Evolutionary conservation across 2,888 invertebrate genomes (phyloP).

Genomic region (Drosophila fulvimacula): DNA sequence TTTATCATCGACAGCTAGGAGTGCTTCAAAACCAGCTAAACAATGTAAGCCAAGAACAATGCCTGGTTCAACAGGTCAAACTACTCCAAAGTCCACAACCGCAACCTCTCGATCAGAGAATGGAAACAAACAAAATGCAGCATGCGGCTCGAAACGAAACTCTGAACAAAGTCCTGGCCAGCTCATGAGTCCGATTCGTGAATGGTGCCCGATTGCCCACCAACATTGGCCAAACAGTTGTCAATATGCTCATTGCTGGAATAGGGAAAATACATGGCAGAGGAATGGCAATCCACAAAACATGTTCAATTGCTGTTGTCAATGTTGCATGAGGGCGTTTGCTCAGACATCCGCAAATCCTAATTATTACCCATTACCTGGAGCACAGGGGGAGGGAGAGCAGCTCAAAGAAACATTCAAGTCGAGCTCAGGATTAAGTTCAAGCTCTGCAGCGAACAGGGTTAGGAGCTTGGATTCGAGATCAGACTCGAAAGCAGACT

Average conservation of each 20-base stretch:
- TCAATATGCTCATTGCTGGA: background rate
- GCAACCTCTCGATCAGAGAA: background rate
- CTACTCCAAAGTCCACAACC: background rate
- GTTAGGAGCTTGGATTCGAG: background rate
- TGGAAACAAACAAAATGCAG: too few species aligned
- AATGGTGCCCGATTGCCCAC: background rate
- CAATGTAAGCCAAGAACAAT: background rate
- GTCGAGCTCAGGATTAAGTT: background rate
- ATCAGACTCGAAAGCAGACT: background rate
- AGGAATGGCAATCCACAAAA: background rate
- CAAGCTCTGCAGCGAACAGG: slow-evolving; percentile 2
- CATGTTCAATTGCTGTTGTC: background rate
- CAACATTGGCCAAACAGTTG: too few species aligned
- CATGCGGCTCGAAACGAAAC: too few species aligned
- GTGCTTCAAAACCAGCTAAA: background rate
- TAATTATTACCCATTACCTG: too few species aligned
- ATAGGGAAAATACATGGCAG: too few species aligned
- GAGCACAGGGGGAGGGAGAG: background rate
- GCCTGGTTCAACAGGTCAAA: too few species aligned
- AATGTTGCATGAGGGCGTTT: background rate
- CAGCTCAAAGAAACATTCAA: background rate
- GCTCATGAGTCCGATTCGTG: background rate
- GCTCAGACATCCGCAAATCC: background rate
- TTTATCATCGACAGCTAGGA: too few species aligned
- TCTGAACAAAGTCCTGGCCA: background rate